Conservation (phyloP, 2,113 vertebrate species). For the Phalacrocorax carbo region DNA sequence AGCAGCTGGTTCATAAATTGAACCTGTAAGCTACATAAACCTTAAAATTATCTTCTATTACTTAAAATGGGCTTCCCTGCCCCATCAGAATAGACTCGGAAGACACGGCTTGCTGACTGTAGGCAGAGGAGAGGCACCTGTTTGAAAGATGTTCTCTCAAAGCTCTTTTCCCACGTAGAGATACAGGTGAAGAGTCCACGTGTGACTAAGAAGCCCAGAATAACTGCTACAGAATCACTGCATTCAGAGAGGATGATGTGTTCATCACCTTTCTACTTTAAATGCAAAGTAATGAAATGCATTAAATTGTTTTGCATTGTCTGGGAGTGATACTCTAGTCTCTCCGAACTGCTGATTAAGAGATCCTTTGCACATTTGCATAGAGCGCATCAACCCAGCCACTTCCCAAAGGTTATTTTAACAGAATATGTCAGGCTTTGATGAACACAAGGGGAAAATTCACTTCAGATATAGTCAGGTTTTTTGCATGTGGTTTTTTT, state of each 20-base stretch:
- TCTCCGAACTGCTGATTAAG: constrained; percentile 31
- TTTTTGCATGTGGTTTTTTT: neutral
- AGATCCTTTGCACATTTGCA: neutral
- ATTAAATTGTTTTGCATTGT: neutral
- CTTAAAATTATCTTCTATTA: neutral
- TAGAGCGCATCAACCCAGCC: neutral
- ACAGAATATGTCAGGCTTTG: neutral
- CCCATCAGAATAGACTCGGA: neutral
- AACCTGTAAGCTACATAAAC: neutral
- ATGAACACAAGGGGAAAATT: neutral
- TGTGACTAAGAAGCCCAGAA: neutral
- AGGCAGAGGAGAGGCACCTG: neutral
- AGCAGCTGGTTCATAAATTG: neutral
- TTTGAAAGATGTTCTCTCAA: neutral
- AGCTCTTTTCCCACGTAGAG: neutral
- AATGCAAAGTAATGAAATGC: neutral
- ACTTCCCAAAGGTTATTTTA: neutral
- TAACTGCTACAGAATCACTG: neutral
- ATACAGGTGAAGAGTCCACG: neutral
- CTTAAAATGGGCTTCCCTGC: neutral
- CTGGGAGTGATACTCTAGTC: neutral
- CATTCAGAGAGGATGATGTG: neutral
- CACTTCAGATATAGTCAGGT: neutral
- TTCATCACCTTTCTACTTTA: neutral
- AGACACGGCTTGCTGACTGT: neutral